Evolutionary conservation across 2,888 invertebrate genomes (phyloP), one percentile per base, ranked within the genome.

Genomic region (Linnaemya vulpina): DNA sequence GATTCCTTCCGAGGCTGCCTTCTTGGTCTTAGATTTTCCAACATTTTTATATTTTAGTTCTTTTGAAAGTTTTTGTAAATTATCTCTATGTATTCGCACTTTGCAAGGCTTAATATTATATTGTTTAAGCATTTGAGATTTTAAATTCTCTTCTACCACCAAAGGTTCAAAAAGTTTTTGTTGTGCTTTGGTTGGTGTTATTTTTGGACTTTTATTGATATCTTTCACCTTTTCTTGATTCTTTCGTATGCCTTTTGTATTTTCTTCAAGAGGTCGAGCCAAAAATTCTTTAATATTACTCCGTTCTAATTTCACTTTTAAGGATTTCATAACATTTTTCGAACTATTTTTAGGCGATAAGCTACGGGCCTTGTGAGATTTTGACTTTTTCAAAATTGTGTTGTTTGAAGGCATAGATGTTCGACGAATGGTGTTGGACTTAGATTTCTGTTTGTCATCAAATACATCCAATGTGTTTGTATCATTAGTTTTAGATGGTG

Each of bases 101-200:
- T 84, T 76, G 46, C 88, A 88, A 1, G 77, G 63, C 58, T 87
- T 88, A 0, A 86, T 80, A 43, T 85, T 83, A 38, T 85, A 80
- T 15, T 85, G 22, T 49, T 80, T 86, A 15, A 80, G 38, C 25
- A 73, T 43, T 60, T 86, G 62, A 9, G 58, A 38, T 51, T 77
- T 77, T 30, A 73, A 11, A 51, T 79, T 77, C 9, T 60, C 77
- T 60, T 51, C 51, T 20, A 11, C 1, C 43, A 68, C 40, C 15
- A 43, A 70, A 51, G 87, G 86, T 62, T 86, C 87, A 62, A 87
- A 88, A 3, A 87, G 79, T 75, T 88, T 88, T 63, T 88, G 86
- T 73, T 88, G 87, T 11, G 88, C 88, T 62, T 88, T 88, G 20
- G 87, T 88, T 1, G 88, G 87, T 7, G 87, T 87, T 20, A 70